These are phyloP conservation scores for Climacteris rufus DNA, from an alignment of 2,113 vertebrate genomes.

Conservation along the genomic window DNA sequence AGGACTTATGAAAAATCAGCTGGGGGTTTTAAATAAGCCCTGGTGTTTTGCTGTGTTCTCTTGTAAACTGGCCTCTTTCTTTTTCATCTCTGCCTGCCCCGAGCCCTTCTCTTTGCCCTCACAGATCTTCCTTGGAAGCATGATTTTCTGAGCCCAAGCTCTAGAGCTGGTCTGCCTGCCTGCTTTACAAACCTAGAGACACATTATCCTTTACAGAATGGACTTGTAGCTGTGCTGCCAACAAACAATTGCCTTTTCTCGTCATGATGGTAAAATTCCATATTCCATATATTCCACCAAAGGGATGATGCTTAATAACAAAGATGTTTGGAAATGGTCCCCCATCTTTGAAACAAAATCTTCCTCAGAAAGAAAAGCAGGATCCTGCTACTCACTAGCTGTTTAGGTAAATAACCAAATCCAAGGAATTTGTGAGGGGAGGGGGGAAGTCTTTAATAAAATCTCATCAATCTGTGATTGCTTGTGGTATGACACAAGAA, in stretches of 20 bases:
- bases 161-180: background rate
- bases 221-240: background rate
- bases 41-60: background rate
- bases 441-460: background rate
- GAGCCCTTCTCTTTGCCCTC: background rate
- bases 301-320: background rate
- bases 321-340: background rate
- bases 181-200: background rate
- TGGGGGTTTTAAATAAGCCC: background rate
- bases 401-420: background rate
- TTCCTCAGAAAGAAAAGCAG: background rate
- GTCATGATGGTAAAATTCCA: background rate
- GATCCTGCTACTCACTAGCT: background rate
- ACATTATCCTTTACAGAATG: background rate
- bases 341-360: background rate
- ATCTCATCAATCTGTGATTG: background rate
- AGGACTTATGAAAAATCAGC: background rate
- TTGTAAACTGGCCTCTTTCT: rapidly evolving
- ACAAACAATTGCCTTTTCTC: background rate
- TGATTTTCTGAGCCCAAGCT: background rate
- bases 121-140: background rate
- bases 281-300: background rate
- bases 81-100: background rate
- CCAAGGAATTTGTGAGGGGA: background rate
- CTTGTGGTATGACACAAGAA: background rate